Base-by-base conservation (phyloP, 2,113 vertebrate species). In the Garra rufa region DNA sequence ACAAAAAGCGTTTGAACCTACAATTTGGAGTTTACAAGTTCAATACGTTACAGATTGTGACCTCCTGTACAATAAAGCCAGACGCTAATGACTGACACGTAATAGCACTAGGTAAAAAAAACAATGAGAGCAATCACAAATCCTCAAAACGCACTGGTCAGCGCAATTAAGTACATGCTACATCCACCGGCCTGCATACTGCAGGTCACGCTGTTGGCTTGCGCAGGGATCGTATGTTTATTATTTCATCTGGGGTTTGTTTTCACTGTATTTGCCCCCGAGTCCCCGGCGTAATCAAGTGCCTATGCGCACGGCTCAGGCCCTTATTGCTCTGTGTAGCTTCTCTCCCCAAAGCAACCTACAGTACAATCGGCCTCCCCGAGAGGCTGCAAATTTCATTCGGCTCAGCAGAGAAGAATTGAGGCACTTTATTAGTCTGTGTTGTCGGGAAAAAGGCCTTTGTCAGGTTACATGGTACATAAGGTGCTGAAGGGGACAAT, bases 361-460 rank as follows among this genome's bases (percentile, higher is more conserved):
- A 48, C 76, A 81, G 81, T 57, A 70, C 69, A 80, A 81, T 81
- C 48, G 67, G 28, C 46, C 21, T 26, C 30, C 84, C 85, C 83
- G 41, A 79, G 79, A 26, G 85, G 85, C 76, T 81, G 55, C 88
- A 88, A 91, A 94, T 94, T 90, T 93, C 90, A 93, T 94, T 92
- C 92, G 88, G 91, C 89, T 89, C 91, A 89, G 86, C 85, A 87
- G 85, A 90, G 87, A 90, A 87, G 88, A 88, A 89, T 85, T 83
- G 84, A 89, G 88, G 85, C 92, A 93, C 91, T 93, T 94, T 92
- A 93, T 94, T 93, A 92, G 88, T 76, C 90, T 83, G 80, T 89
- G 89, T 88, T 69, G 79, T 73, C 84, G 84, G 88, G 85, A 55
- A 75, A 75, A 84, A 81, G 83, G 83, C 86, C 80, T 85, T 76